phyloP scores from a whole-genome alignment of 2,113 vertebrate species.

The Semicossyphus pulcher region DNA sequence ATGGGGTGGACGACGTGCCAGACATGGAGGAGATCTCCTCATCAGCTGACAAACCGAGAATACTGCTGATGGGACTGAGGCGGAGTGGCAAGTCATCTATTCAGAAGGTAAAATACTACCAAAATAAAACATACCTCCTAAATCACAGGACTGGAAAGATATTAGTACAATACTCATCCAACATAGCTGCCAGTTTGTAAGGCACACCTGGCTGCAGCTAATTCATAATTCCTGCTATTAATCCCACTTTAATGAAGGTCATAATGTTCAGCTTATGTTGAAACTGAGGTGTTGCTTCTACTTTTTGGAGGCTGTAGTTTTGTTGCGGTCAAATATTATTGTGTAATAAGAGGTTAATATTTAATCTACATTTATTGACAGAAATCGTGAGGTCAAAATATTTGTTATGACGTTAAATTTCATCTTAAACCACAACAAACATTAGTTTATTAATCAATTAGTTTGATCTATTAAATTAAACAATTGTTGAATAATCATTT shows the following conservation, averaged over 20 bases:
- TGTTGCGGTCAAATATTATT: not conserved
- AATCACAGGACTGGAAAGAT: not conserved
- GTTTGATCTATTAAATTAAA: no score
- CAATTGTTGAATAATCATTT: no score
- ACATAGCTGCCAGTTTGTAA: not conserved
- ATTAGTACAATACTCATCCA: no score
- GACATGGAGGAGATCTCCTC: conserved; percentile 83
- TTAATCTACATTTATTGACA: no score
- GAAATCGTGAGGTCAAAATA: no score
- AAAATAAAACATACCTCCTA: not conserved
- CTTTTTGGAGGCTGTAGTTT: not conserved
- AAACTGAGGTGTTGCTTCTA: not conserved
- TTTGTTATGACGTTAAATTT: no score
- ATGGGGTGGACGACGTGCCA: conserved; percentile 90
- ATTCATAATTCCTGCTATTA: not conserved
- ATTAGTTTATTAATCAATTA: no score
- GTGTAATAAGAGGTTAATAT: no score
- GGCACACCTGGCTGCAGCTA: not conserved
- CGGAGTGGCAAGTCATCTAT: conserved; percentile 98
- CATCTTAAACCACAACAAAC: no score
- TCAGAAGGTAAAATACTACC: conserved; percentile 89
- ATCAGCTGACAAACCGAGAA: conserved; percentile 89
- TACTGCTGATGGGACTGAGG: conserved; percentile 94
- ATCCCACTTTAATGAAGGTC: not conserved
- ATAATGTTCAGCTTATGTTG: not conserved